Percentiles rank a stretch among this genome's conserved stretches.
phyloP scores from a whole-genome alignment of 2,888 invertebrate genomes.

The Rhamnusium bicolor region DNA sequence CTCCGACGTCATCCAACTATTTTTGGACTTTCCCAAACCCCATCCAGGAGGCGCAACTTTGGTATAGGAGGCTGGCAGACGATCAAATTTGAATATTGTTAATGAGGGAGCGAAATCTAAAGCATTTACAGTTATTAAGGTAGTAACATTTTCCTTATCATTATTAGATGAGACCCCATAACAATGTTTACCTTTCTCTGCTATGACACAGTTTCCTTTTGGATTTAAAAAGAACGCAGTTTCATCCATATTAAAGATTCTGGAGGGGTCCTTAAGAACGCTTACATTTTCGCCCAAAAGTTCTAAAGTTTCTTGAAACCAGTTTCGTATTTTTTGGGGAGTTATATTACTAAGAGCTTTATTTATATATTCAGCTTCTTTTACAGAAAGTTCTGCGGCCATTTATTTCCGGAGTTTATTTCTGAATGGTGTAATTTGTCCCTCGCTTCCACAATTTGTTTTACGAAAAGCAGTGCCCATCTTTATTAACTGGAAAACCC shows the following conservation, averaged over 20 bases:
- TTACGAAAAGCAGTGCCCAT: background rate
- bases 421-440: background rate
- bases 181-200: background rate
- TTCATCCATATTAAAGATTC: background rate
- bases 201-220: background rate
- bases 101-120: background rate
- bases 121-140: background rate
- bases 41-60: background rate
- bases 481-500: background rate
- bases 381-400: background rate
- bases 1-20: background rate
- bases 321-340: background rate
- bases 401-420: background rate
- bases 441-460: background rate
- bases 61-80: background rate
- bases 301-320: background rate
- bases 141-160: background rate
- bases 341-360: background rate
- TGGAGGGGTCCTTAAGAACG: background rate
- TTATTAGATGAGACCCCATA: background rate
- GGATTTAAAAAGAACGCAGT: conserved; percentile 3
- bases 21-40: background rate
- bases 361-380: conserved; percentile 2
- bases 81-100: background rate
- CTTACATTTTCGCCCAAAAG: background rate